phyloP scores from a whole-genome alignment of 2,113 vertebrate genomes.

The Phainopepla nitens region DNA sequence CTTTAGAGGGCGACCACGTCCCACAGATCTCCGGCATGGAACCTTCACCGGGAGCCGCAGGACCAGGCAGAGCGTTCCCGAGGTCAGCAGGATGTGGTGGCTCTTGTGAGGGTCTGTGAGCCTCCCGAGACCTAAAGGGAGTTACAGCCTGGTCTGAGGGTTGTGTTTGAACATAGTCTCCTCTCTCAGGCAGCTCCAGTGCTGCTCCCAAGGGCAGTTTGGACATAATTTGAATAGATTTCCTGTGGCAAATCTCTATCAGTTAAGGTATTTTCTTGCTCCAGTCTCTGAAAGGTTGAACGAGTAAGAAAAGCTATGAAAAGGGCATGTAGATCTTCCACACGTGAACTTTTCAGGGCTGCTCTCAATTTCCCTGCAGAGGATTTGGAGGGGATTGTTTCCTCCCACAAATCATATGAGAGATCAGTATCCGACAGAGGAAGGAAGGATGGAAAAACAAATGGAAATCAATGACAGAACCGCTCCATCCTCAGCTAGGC shows the following conservation, averaged over 20 bases:
- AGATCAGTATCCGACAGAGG: neutral
- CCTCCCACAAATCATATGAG: neutral
- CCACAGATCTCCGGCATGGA: neutral
- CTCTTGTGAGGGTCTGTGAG: neutral
- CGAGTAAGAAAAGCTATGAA: neutral
- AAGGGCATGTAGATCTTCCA: neutral
- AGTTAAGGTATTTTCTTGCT: neutral
- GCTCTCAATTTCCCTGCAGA: neutral
- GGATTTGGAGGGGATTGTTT: neutral
- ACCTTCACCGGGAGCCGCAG: neutral
- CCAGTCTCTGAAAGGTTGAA: neutral
- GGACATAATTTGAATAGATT: neutral
- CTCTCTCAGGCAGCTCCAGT: neutral
- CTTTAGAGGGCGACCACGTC: slow-evolving; percentile 48
- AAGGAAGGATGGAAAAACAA: neutral
- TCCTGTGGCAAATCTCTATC: neutral
- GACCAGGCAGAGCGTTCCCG: neutral
- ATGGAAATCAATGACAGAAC: neutral
- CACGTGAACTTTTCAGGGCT: neutral
- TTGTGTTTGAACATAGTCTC: neutral
- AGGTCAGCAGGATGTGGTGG: neutral
- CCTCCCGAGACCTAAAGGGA: neutral
- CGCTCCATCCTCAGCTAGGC: neutral
- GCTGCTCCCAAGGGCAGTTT: neutral
- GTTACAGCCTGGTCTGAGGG: neutral